Evolutionary conservation across 2,888 invertebrate genomes (phyloP), one percentile per base, ranked within the genome.

Genomic region (Lacanobia wlatinum): DNA sequence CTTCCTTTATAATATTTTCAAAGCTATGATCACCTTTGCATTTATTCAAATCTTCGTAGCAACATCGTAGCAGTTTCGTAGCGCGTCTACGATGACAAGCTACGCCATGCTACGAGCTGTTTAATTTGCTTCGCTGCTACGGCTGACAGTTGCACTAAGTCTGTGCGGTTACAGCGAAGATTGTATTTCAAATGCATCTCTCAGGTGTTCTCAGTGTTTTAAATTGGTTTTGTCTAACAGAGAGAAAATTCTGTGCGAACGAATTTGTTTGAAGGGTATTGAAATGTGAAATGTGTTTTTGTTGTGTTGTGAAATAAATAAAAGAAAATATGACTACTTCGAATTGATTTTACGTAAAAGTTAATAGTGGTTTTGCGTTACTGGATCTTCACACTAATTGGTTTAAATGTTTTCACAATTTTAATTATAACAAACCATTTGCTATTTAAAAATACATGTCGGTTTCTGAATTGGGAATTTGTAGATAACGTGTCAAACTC

Each of bases 21-120:
- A 48, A 34, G 9, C 55, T 28, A 55, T 55, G 18, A 56, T 46
- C 18, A 7, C 34, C 65, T 74, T 63, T 80, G 80, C 66, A 53
- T 23, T 52, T 28, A 43, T 43, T 43, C 43, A 14, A 14, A 16
- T 14, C 2, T 14, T 62, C 73, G 79, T 81, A 74, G 58, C 58
- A 70, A 50, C 16, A 3, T 40, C 70, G 79, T 66, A 79, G 40
- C 59, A 70, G 18, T 40, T 69, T 69, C 84, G 84, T 77, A 80
- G 75, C 75, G 16, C 48, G 58, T 70, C 76, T 84, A 79, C 79
- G 70, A 70, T 63, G 79, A 69, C 77, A 68, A 48, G 67, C 78
- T 82, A 81, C 82, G 82, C 76, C 73, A n/a, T 43, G 69, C 79
- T 84, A 76, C 84, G 82, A 80, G 65, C 67, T 79, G 73, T 84